A percentile compares a stretch with the other conserved stretches of the same genome.
These are phyloP conservation scores for Megaceryle alcyon DNA, from an alignment of 2,797 vertebrate species.

Conservation along the genomic window DNA sequence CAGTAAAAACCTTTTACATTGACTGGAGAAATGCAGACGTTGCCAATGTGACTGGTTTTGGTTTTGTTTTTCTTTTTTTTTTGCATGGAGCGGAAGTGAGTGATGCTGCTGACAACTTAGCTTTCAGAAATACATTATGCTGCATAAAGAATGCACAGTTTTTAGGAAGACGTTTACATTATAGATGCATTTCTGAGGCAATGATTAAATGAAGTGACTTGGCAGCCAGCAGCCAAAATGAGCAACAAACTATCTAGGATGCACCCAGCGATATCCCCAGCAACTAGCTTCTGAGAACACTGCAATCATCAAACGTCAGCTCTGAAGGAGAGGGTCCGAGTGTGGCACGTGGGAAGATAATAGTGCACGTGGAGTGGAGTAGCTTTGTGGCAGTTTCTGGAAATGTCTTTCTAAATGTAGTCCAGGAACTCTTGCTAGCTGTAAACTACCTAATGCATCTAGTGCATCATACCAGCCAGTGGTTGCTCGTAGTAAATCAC, in stretches of 20 bases:
- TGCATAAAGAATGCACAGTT: background rate
- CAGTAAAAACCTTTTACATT: background rate
- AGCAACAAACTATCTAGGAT: background rate
- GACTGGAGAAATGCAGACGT: background rate
- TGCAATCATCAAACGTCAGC: background rate
- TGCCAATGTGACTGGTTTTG: background rate
- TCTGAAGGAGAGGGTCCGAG: background rate
- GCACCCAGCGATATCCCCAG: background rate
- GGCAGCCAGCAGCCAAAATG: background rate
- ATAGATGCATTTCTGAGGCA: background rate
- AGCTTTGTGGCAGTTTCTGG: background rate
- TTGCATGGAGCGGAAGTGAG: background rate
- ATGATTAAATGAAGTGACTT: background rate
- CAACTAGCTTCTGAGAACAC: background rate
- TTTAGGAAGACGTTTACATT: background rate
- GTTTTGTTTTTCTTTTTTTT: background rate
- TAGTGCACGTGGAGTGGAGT: background rate
- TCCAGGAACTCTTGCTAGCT: background rate
- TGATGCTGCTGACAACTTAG: background rate
- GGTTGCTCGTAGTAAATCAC: background rate
- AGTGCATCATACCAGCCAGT: background rate
- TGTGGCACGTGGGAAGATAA: fast-evolving
- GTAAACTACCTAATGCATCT: background rate
- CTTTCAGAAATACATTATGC: constrained; percentile 1
- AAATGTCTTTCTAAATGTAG: background rate